Conservation (phyloP, 2,113 vertebrate species). For the Eclectus roratus region DNA sequence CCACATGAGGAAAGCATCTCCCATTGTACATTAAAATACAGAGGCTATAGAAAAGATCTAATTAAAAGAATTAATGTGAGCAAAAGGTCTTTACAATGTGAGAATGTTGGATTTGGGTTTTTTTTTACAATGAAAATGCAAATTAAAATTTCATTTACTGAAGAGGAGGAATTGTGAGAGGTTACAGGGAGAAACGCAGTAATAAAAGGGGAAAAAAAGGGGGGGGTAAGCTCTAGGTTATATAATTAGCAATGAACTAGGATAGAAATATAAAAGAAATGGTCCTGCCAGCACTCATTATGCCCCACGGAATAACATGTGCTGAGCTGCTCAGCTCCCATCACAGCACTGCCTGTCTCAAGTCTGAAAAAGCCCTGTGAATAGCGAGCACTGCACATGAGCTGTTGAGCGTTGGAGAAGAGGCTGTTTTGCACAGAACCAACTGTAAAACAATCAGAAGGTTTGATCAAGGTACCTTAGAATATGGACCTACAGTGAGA, state of each 20-base stretch:
- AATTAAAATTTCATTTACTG: conserved; percentile 2
- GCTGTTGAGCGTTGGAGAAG: background rate
- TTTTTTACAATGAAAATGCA: conserved; percentile 1
- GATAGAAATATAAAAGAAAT: background rate
- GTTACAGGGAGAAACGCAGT: background rate
- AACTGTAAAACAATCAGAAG: background rate
- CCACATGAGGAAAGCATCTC: background rate
- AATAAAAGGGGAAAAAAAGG: background rate
- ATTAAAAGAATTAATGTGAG: background rate
- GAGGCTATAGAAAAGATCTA: background rate
- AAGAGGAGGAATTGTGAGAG: background rate
- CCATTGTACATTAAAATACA: background rate
- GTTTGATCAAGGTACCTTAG: background rate
- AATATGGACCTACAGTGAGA: background rate
- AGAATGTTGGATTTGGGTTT: background rate
- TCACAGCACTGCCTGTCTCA: background rate
- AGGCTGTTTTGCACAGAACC: background rate
- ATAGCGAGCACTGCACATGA: background rate
- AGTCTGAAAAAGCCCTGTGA: background rate
- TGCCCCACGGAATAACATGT: background rate
- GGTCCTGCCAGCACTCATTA: background rate
- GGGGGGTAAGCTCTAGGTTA: background rate
- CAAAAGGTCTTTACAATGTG: background rate
- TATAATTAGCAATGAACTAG: conserved; percentile 27
- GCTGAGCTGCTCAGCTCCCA: background rate